Percentiles rank a stretch among this genome's conserved stretches.
These are phyloP conservation scores for Cassiopea xamachana DNA, from an alignment of 30 jellyfish, hydroid and myxozoan species.

Conservation along the genomic window DNA sequence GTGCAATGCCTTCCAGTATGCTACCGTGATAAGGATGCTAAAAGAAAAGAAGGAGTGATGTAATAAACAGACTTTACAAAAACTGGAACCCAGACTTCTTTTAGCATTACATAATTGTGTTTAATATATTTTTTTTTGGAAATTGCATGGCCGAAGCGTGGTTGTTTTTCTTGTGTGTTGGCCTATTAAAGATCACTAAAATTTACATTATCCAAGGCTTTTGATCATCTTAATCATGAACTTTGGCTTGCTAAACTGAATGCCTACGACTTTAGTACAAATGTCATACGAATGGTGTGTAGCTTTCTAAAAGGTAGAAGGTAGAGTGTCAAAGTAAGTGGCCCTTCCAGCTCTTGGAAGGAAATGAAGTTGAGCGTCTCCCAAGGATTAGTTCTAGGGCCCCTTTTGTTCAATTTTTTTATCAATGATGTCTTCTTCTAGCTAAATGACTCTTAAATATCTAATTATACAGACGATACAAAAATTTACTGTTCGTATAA, in stretches of 20 bases:
- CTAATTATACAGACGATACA: conserved; percentile 8
- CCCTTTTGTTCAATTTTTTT: background rate
- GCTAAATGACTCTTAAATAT: conserved; percentile 30
- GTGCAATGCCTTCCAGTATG: background rate
- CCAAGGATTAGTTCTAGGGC: conserved; percentile 37
- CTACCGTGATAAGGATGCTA: background rate
- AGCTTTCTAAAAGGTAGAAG: conserved; percentile 67
- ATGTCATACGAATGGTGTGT: conserved; percentile 49
- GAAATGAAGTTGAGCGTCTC: conserved; percentile 14
- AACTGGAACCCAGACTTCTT: background rate
- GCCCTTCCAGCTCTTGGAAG: background rate
- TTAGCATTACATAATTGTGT: background rate
- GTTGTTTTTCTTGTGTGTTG: too few species aligned
- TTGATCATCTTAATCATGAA: conserved; percentile 25
- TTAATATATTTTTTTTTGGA: too few species aligned
- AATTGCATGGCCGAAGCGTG: too few species aligned
- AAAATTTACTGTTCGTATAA: conserved; percentile 14
- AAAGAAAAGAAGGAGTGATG: conserved; percentile 7
- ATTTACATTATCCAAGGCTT: background rate
- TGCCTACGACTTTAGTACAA: conserved; percentile 42
- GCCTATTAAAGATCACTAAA: too few species aligned
- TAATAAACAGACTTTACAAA: background rate
- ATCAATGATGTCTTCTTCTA: conserved; percentile 3
- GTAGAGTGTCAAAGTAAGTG: conserved; percentile 55
- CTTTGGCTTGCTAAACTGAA: conserved; percentile 35